Conservation (phyloP, 2,888 invertebrate genomes). For the Synanthedon vespiformis region DNA sequence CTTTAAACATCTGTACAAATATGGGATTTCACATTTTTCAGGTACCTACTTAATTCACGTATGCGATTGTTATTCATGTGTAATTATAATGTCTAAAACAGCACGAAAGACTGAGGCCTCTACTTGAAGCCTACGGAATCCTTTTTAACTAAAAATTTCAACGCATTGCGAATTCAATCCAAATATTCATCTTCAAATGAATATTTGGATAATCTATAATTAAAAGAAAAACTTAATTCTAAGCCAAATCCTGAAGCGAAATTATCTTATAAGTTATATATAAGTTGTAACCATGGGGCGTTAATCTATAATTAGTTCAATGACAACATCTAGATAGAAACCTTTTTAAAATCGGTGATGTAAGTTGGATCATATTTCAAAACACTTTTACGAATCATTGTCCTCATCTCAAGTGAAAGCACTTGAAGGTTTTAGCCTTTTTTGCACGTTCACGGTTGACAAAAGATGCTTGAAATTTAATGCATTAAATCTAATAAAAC, state of each 20-base stretch:
- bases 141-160: too few relatives aligned
- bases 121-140: too few relatives aligned
- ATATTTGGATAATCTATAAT: too few relatives aligned
- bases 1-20: too few relatives aligned
- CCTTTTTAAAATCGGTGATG: slow-evolving; percentile 26
- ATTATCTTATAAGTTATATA: slow-evolving; percentile 9
- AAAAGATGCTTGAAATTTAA: slow-evolving; percentile 6
- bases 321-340: slow-evolving; percentile 8
- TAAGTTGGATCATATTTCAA: slow-evolving; percentile 29
- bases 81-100: too few relatives aligned
- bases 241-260: slow-evolving; percentile 24
- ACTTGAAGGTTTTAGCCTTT: slow-evolving; percentile 19
- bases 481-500: too few relatives aligned
- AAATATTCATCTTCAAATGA: too few relatives aligned
- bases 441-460: slow-evolving; percentile 18
- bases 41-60: too few relatives aligned
- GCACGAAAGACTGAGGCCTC: too few relatives aligned
- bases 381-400: slow-evolving; percentile 32
- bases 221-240: slow-evolving; percentile 1
- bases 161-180: too few relatives aligned
- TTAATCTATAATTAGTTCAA: slow-evolving; percentile 9
- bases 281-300: slow-evolving; percentile 17
- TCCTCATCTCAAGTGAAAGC: slow-evolving; percentile 25
- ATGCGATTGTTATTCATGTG: too few relatives aligned
- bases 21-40: too few relatives aligned